These are phyloP conservation scores for Zophobas morio DNA, from an alignment of 1,140 invertebrate genomes.

Conservation along the genomic window DNA sequence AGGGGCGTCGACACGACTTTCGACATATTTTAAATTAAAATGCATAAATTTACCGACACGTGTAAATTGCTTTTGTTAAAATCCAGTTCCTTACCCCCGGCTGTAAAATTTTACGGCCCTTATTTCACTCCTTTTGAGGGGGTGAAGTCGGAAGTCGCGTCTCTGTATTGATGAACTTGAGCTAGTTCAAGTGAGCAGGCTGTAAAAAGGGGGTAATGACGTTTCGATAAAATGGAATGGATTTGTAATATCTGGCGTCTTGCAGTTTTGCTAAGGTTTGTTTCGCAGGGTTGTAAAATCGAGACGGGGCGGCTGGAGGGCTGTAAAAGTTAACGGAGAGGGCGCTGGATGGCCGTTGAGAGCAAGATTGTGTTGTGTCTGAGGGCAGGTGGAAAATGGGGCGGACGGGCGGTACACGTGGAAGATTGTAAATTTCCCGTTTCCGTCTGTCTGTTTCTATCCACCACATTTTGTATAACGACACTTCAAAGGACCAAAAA, in stretches of 20 bases:
- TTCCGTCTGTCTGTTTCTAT: neutral
- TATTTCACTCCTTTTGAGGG: slow-evolving; percentile 44
- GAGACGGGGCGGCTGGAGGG: slow-evolving; percentile 29
- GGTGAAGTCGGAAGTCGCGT: slow-evolving; percentile 17
- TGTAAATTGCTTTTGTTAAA: slow-evolving; percentile 42
- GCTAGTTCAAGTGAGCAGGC: slow-evolving; percentile 8
- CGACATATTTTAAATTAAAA: slow-evolving; percentile 50
- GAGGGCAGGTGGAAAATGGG: slow-evolving; percentile 1
- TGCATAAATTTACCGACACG: slow-evolving; percentile 49
- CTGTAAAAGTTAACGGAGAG: slow-evolving; percentile 43
- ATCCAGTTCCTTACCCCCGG: slow-evolving; percentile 32
- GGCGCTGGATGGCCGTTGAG: slow-evolving; percentile 23
- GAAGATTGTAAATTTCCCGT: neutral
- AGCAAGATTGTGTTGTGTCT: slow-evolving; percentile 10
- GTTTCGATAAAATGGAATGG: slow-evolving; percentile 31
- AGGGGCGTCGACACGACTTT: neutral
- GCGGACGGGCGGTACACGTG: too few species aligned
- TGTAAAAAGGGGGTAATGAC: slow-evolving; percentile 30
- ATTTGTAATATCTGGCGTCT: slow-evolving; percentile 24
- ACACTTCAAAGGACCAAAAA: too few species aligned
- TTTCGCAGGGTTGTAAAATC: slow-evolving; percentile 47
- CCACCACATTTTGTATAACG: too few species aligned
- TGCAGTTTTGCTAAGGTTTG: slow-evolving; percentile 20
- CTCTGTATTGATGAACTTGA: slow-evolving; percentile 39
- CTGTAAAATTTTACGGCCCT: slow-evolving; percentile 50